Evolutionary conservation across 1,140 invertebrate species (phyloP).

Genomic region (Drosophila arawakana): DNA sequence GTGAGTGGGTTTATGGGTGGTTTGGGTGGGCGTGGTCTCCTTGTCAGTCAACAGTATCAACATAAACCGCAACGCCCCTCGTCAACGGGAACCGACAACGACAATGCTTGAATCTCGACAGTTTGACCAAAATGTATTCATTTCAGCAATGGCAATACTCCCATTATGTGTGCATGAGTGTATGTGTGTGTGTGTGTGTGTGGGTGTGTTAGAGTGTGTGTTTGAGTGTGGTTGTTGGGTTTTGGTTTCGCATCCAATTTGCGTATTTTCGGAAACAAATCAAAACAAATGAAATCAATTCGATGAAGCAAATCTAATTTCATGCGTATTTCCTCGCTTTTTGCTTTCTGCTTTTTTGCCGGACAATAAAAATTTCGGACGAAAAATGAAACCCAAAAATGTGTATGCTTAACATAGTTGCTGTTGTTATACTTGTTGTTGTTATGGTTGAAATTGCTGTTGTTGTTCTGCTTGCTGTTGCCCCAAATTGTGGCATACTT

Average conservation of each 20-base stretch:
- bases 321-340: conserved; percentile 81
- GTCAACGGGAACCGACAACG: conserved; percentile 29
- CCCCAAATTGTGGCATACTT: conserved; percentile 39
- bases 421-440: too few relatives aligned
- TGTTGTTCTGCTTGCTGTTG: conserved; percentile 45
- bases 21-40: conserved; percentile 4
- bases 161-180: conserved; percentile 27
- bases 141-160: conserved; percentile 55
- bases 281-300: conserved; percentile 80
- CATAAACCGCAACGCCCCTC: conserved; percentile 70
- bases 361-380: conserved; percentile 64
- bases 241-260: conserved; percentile 70
- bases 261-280: conserved; percentile 80
- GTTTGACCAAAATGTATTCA: conserved; percentile 75
- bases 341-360: conserved; percentile 57
- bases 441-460: too few relatives aligned
- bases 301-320: conserved; percentile 82
- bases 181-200: conserved; percentile 35
- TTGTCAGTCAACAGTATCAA: conserved; percentile 71
- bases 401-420: conserved; percentile 33
- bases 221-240: conserved; percentile 18
- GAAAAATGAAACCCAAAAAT: conserved; percentile 54
- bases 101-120: conserved; percentile 45
- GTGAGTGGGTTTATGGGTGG: neutral
- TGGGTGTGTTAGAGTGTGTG: conserved; percentile 20